A percentile compares a stretch with the other conserved stretches of the same genome.
Conservation (phyloP, 1,140 invertebrate genomes). For the Stenopsyche tienmushanensis region DNA sequence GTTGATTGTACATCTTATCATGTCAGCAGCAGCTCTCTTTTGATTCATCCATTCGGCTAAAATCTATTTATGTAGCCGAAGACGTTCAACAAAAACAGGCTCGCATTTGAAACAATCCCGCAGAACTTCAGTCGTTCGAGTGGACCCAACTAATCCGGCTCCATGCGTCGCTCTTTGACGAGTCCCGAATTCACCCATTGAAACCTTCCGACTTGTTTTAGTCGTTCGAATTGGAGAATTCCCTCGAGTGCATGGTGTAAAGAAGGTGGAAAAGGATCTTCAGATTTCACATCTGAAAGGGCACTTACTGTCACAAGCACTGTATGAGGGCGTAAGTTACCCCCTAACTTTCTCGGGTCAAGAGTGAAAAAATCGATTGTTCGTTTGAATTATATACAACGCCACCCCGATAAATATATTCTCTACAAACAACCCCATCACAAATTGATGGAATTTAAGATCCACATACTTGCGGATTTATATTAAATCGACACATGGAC, state of each 20-base stretch:
- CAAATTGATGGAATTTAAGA: neutral
- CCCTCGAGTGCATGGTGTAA: too few species aligned
- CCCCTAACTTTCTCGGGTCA: neutral
- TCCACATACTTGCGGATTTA: neutral
- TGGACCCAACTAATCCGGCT: too few species aligned
- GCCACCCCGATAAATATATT: neutral
- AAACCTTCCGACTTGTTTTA: too few species aligned
- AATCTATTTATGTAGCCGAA: too few species aligned
- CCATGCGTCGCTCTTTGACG: too few species aligned
- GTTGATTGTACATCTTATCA: neutral
- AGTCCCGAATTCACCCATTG: too few species aligned
- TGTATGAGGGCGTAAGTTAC: neutral
- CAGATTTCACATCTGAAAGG: neutral
- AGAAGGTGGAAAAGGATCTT: neutral
- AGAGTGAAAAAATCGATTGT: neutral
- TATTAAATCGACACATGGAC: constrained; percentile 1
- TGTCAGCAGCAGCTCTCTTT: neutral
- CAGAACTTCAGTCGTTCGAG: too few species aligned
- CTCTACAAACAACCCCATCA: neutral
- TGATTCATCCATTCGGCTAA: neutral
- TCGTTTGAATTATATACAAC: too few species aligned
- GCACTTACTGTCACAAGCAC: neutral
- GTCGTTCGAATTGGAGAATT: too few species aligned
- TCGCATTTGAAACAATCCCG: too few species aligned
- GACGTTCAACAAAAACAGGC: too few species aligned